These are phyloP conservation scores for Cenopis cana DNA, from an alignment of 2,888 invertebrate species.

Conservation along the genomic window DNA sequence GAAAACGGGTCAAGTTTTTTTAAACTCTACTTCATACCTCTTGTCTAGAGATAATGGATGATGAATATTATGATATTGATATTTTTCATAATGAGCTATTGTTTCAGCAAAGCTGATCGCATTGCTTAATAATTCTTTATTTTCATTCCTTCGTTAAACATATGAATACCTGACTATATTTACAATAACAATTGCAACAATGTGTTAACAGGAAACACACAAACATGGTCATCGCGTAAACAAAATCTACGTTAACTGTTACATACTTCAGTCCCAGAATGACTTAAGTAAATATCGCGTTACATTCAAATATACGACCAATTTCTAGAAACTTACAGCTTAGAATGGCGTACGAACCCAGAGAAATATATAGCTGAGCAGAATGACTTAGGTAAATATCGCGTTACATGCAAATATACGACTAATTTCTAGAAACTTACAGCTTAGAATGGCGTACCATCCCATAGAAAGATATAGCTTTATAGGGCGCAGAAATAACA, in stretches of 20 bases:
- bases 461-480: too few species aligned
- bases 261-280: too few species aligned
- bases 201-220: not conserved
- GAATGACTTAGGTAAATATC: not conserved
- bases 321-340: not conserved
- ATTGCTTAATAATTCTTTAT: not conserved
- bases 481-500: not conserved
- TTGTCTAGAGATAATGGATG: too few species aligned
- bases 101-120: not conserved
- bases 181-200: not conserved
- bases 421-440: not conserved
- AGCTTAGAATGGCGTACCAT: not conserved
- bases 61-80: too few species aligned
- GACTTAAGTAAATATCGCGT: not conserved
- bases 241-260: not conserved
- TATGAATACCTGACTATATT: not conserved
- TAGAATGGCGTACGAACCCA: not conserved
- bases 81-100: too few species aligned
- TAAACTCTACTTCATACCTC: not conserved
- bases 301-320: not conserved
- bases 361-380: too few species aligned
- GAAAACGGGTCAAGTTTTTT: not conserved
- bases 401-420: not conserved
- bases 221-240: constrained; percentile 1
- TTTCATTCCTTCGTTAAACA: not conserved